Conservation (phyloP, 2,797 vertebrate genomes). For the Babyrousa celebensis region DNA sequence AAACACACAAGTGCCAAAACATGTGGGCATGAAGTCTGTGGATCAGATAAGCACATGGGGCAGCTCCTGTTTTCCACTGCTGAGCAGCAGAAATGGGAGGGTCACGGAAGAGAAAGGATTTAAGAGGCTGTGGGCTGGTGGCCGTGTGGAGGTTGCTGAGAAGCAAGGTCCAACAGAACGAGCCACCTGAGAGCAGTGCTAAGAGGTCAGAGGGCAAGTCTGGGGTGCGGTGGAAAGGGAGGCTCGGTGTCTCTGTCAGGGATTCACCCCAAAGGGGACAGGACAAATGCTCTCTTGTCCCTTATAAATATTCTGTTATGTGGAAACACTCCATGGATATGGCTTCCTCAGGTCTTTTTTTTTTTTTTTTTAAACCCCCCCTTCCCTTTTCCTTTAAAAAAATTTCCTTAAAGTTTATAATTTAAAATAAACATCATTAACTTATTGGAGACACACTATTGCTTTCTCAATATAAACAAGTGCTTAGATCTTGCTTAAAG, state of each 20-base stretch:
- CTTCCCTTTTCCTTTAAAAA: neutral
- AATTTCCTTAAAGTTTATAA: constrained; percentile 51
- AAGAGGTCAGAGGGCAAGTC: neutral
- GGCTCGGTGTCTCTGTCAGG: neutral
- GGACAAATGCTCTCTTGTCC: neutral
- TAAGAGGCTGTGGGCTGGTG: neutral
- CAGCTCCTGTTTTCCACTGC: neutral
- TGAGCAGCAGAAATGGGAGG: neutral
- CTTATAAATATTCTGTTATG: neutral
- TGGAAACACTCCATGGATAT: neutral
- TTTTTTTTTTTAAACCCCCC: accelerated
- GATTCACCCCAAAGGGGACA: neutral
- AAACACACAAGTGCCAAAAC: neutral
- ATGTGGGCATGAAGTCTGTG: neutral
- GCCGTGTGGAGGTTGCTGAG: neutral
- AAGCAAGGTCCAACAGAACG: neutral
- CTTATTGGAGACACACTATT: constrained; percentile 57
- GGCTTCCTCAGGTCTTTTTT: neutral
- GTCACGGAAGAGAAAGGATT: neutral
- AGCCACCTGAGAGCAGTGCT: neutral
- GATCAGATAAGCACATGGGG: neutral
- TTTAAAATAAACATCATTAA: constrained; percentile 70
- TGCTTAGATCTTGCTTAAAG: constrained; percentile 68
- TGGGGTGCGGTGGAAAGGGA: accelerated
- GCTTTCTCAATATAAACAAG: constrained; percentile 54